Conservation (phyloP, 2,113 vertebrate genomes). For the Passerina amoena region DNA sequence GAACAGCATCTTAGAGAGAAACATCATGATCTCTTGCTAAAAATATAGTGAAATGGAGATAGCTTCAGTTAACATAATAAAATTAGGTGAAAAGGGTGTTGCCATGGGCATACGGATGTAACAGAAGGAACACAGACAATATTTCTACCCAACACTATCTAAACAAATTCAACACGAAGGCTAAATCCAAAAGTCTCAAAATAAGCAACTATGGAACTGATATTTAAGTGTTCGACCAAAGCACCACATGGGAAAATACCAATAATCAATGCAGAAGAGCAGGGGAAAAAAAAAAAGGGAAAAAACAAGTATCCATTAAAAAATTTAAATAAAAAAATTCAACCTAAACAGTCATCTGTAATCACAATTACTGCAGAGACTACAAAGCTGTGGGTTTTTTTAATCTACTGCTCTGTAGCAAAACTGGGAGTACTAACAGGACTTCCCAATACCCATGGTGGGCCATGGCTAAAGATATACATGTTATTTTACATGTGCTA, state of each 20-base stretch:
- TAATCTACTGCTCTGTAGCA: background rate
- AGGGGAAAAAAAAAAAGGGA: accelerated
- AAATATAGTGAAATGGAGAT: background rate
- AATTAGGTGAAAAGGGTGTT: background rate
- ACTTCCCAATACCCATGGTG: background rate
- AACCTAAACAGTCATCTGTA: background rate
- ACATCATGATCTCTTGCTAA: background rate
- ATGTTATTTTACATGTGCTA: background rate
- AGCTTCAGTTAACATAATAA: background rate
- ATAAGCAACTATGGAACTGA: background rate
- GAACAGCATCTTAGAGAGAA: background rate
- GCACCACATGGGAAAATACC: background rate
- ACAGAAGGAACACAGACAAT: background rate
- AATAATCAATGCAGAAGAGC: background rate
- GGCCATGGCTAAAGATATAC: background rate
- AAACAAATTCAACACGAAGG: background rate
- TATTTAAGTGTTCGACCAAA: background rate
- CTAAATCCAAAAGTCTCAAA: background rate
- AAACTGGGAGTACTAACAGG: background rate
- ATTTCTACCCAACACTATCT: background rate
- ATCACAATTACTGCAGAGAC: background rate
- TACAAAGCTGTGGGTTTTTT: background rate
- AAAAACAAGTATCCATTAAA: background rate
- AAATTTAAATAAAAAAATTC: background rate
- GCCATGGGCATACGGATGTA: accelerated